These are phyloP conservation scores for Hyla sarda DNA, from an alignment of 2,113 vertebrate genomes.

Conservation along the genomic window DNA sequence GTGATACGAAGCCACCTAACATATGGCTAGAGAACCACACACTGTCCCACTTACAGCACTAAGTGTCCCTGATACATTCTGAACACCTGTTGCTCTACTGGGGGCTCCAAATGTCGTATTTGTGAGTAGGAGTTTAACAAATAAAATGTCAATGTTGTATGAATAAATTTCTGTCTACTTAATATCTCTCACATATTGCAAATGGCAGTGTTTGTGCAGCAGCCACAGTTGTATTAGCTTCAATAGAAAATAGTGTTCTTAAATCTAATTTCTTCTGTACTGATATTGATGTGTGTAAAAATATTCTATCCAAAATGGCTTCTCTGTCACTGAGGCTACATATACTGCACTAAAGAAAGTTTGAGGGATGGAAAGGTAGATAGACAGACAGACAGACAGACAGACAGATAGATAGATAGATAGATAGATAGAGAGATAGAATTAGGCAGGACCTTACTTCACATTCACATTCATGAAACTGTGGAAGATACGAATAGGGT, in stretches of 20 bases:
- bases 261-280: neutral
- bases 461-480: no score
- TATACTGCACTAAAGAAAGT: neutral
- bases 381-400: neutral
- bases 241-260: neutral
- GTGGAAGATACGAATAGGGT: no score
- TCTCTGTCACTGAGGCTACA: neutral
- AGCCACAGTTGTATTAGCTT: slow-evolving; percentile 27
- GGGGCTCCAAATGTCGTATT: slow-evolving; percentile 58
- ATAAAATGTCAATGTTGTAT: slow-evolving; percentile 58
- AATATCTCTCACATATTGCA: slow-evolving; percentile 51
- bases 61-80: slow-evolving; percentile 53
- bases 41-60: slow-evolving; percentile 50
- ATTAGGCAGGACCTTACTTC: neutral
- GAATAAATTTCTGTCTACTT: slow-evolving; percentile 57
- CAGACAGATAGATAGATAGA: no score
- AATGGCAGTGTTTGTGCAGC: slow-evolving; percentile 40
- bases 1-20: slow-evolving; percentile 38
- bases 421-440: slow-evolving; percentile 30
- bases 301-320: neutral
- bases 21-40: slow-evolving; percentile 53
- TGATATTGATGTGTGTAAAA: neutral
- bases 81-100: slow-evolving; percentile 52
- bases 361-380: neutral
- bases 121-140: slow-evolving; percentile 55